A percentile compares a stretch with the other conserved stretches of the same genome.
These are phyloP conservation scores for Zoroaster sp. DNA, from an alignment of 53 echinoderm and acorn worm species.

Conservation along the genomic window DNA sequence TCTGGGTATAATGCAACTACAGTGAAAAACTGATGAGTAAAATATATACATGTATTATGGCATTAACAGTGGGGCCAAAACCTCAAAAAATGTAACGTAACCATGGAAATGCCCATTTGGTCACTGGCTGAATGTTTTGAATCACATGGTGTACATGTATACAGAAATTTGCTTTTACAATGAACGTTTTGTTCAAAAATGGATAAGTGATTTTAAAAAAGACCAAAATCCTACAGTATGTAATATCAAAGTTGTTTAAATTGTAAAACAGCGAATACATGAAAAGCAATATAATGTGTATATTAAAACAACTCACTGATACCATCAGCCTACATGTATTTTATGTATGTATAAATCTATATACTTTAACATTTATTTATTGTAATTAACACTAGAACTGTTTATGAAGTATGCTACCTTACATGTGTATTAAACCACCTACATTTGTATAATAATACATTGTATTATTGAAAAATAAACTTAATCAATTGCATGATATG, in stretches of 20 bases:
- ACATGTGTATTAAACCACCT: neutral
- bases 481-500: neutral
- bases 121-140: too few species aligned
- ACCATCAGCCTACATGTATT: slow-evolving; percentile 1
- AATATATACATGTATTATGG: too few species aligned
- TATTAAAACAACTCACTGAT: slow-evolving; percentile 10
- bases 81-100: too few species aligned
- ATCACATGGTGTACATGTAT: too few species aligned
- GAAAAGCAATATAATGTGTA: slow-evolving; percentile 19
- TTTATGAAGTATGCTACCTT: neutral
- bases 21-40: too few species aligned
- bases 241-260: neutral
- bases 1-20: too few species aligned
- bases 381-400: neutral
- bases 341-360: slow-evolving; percentile 20
- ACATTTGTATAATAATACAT: neutral
- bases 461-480: neutral
- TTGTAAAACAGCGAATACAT: neutral
- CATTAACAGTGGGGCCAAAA: too few species aligned
- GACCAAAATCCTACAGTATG: too few species aligned
- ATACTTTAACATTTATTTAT: slow-evolving; percentile 41
- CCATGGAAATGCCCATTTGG: too few species aligned
- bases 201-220: neutral
- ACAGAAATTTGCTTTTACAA: too few species aligned
- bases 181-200: too few species aligned